A percentile compares a stretch with the other conserved stretches of the same genome.
phyloP scores from a whole-genome alignment of 2,797 vertebrate species.

The Glossophaga mutica region DNA sequence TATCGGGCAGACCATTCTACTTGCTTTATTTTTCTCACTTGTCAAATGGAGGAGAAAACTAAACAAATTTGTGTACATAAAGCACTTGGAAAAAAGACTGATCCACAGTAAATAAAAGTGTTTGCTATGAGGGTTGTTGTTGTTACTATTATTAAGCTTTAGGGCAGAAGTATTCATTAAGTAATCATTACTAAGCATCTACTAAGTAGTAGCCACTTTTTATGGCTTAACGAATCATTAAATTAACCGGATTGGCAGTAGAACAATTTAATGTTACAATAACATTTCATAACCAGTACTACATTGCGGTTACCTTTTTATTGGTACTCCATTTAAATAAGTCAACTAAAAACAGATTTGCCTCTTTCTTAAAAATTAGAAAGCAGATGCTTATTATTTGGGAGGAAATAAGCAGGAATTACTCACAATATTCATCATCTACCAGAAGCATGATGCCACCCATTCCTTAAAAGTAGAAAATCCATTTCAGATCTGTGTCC shows the following conservation, averaged over 20 bases:
- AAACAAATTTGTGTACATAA: neutral
- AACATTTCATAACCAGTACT: conserved; percentile 19
- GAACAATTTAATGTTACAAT: conserved; percentile 11
- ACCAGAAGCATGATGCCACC: neutral
- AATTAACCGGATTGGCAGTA: neutral
- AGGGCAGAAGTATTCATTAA: neutral
- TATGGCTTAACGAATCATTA: conserved; percentile 26
- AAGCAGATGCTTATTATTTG: conserved; percentile 42
- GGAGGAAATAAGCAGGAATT: neutral
- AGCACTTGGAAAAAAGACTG: neutral
- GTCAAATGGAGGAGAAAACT: neutral
- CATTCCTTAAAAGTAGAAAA: neutral
- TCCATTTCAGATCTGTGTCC: neutral
- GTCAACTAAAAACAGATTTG: conserved; percentile 47
- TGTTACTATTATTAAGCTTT: neutral
- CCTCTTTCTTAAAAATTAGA: conserved; percentile 41
- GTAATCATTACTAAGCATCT: neutral
- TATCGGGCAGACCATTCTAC: neutral
- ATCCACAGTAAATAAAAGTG: neutral
- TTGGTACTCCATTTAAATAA: conserved; percentile 22
- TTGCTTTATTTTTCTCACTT: neutral
- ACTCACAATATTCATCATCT: neutral
- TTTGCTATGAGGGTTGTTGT: neutral
- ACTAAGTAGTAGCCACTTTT: neutral
- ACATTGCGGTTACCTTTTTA: conserved; percentile 18